Base-by-base conservation (phyloP, 2,113 vertebrate species). In the Thamnaconus septentrionalis region DNA sequence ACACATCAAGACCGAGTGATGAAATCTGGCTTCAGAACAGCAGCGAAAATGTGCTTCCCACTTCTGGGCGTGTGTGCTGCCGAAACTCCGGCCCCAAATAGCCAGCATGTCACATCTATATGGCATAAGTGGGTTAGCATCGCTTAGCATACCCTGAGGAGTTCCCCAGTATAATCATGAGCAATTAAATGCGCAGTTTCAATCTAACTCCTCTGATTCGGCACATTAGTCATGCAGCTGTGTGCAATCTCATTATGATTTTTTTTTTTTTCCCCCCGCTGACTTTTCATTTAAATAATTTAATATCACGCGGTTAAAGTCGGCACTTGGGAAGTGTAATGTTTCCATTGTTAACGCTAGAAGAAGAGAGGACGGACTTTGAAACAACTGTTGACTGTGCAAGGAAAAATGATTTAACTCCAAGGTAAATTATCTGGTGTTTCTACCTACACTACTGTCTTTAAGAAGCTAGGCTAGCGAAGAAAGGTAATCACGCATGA, bases 41-140 rank as follows among this genome's bases (percentile, higher is more conserved):
- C 10, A 40, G 10, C 9, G 41, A 53, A 56, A 41, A 60, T 11
- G 11, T 42, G n/a, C 43, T 55, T 42, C 12, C 18, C 53, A 45
- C 53, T 71, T 63, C 55, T 64, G 42, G 39, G 55, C 62, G 40
- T 60, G 40, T 60, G 41, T 48, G 60, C 68, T 45, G 61, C 65
- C 49, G 5, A 53, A 73, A n/a, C 53, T 39, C 0, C 6, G 59
- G 47, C 71, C 60, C 40, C 78, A 77, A 69, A 82, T 64, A 68
- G 68, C 68, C 69, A 46, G 73, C 64, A 43, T 72, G 64, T 84
- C 73, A 71, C 54, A 75, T 76, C 62, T 76, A 63, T 75, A 51
- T 65, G 80, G 69, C 66, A 45, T 71, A 86, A 85, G 62, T 82
- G 76, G 77, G 80, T 86, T 82, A 85, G 74, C 68, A 41, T 75